Percentiles rank a stretch among this genome's conserved stretches.
phyloP scores from a whole-genome alignment of 2,797 vertebrate species.

The Pipistrellus pygmaeus region DNA sequence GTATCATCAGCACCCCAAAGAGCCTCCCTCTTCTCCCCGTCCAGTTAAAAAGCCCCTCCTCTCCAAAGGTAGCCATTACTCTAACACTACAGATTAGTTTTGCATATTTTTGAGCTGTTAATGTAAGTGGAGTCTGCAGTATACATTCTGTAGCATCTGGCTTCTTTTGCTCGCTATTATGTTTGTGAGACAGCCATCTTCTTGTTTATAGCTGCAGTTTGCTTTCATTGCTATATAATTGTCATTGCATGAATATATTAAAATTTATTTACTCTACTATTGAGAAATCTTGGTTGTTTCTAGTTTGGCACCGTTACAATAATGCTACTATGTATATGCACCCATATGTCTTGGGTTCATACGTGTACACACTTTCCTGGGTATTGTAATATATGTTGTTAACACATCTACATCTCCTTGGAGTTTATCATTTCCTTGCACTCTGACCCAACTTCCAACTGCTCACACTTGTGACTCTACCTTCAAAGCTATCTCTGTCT shows the following conservation, averaged over 20 bases:
- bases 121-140: not conserved
- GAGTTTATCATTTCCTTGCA: not conserved
- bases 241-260: not conserved
- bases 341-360: not conserved
- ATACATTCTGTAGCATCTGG: not conserved
- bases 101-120: not conserved
- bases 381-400: not conserved
- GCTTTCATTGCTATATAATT: slow-evolving; percentile 20
- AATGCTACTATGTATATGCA: not conserved
- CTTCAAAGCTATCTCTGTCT: not conserved
- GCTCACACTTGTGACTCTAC: not conserved
- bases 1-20: not conserved
- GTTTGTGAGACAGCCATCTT: not conserved
- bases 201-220: not conserved
- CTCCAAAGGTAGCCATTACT: not conserved
- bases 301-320: not conserved
- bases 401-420: not conserved
- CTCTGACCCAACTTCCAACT: not conserved
- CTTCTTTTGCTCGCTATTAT: not conserved
- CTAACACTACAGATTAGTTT: not conserved
- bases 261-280: not conserved
- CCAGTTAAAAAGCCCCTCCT: not conserved
- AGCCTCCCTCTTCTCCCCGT: not conserved
- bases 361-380: not conserved
- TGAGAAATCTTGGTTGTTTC: not conserved